Percentiles rank a stretch among this genome's conserved stretches.
Conservation (phyloP, 2,113 vertebrate species). For the Pipa parva region DNA sequence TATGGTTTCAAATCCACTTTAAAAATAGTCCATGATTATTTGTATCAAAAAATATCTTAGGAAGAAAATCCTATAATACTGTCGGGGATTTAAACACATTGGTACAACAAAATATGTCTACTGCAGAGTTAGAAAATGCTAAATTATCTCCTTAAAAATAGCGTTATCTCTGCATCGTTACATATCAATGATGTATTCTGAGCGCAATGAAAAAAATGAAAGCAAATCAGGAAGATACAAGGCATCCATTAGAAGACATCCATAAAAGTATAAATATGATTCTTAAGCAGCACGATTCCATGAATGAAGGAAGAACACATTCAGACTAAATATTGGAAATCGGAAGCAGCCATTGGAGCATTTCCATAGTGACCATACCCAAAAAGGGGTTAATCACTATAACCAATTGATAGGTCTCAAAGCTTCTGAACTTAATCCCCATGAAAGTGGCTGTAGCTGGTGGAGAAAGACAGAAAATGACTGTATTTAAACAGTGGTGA, state of each 20-base stretch:
- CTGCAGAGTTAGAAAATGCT: neutral
- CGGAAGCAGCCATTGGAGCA: conserved; percentile 5
- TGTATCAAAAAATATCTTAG: neutral
- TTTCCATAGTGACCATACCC: conserved; percentile 17
- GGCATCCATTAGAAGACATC: neutral
- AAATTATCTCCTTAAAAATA: neutral
- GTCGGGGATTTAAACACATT: neutral
- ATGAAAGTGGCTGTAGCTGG: neutral
- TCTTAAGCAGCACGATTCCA: neutral
- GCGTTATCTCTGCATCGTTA: neutral
- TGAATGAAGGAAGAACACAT: neutral
- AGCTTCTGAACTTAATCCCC: neutral
- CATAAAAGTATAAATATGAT: neutral
- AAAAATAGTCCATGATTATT: neutral
- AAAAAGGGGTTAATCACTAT: neutral
- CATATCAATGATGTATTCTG: neutral
- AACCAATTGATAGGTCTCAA: neutral
- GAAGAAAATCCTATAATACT: neutral
- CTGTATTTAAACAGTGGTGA: neutral
- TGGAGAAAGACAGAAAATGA: neutral
- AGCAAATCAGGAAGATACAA: neutral
- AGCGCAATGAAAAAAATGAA: neutral
- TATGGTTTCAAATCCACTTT: neutral
- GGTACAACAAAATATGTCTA: neutral
- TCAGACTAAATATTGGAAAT: conserved; percentile 2